phyloP scores from a whole-genome alignment of 2,113 vertebrate genomes.

The Malurus alboscapulatus region DNA sequence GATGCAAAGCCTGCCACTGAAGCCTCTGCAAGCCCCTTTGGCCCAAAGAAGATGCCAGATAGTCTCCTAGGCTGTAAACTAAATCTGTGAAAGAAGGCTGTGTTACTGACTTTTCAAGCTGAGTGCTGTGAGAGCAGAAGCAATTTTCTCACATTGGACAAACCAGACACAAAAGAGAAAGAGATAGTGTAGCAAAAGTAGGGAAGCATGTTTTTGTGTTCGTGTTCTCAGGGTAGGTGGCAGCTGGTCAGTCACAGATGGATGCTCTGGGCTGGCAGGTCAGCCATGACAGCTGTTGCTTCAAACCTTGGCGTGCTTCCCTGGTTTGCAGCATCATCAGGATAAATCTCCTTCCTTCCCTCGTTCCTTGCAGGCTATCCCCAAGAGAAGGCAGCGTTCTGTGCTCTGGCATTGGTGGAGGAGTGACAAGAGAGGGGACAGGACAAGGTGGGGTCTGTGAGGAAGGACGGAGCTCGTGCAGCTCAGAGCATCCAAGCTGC shows the following conservation, averaged over 20 bases:
- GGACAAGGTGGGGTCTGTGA: background rate
- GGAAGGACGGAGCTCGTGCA: background rate
- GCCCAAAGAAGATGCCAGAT: background rate
- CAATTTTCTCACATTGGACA: background rate
- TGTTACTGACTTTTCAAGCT: background rate
- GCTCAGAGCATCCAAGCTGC: background rate
- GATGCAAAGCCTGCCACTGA: background rate
- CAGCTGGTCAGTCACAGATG: slow-evolving; percentile 56
- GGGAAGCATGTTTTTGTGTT: background rate
- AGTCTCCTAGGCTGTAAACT: background rate
- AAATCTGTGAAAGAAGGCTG: background rate
- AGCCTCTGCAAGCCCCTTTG: background rate
- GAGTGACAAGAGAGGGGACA: background rate
- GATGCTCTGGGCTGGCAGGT: slow-evolving; percentile 44
- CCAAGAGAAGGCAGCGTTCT: background rate
- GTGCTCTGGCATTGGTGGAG: accelerated
- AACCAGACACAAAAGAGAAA: background rate
- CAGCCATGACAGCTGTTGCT: slow-evolving; percentile 24
- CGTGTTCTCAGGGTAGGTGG: background rate
- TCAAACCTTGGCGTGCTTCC: slow-evolving; percentile 36
- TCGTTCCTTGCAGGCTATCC: background rate
- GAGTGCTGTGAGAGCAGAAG: background rate
- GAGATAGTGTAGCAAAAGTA: background rate
- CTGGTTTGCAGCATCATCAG: background rate
- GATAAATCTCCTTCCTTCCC: background rate